Conservation (phyloP, 2,888 invertebrate species). For the Acholoe squamosa region DNA sequence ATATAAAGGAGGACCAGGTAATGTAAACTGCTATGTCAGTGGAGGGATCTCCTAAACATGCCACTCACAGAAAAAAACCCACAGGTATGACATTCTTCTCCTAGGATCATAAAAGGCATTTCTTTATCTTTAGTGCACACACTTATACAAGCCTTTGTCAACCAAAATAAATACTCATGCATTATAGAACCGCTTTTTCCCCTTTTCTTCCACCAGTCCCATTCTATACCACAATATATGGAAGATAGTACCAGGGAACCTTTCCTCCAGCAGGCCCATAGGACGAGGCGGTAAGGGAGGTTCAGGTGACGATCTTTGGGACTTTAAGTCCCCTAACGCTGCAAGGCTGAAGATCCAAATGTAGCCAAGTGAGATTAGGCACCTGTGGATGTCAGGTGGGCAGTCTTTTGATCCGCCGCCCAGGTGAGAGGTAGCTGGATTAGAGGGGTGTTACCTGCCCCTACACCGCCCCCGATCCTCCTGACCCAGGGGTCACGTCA, state of each 20-base stretch:
- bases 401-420: constrained; percentile 38
- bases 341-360: constrained; percentile 14
- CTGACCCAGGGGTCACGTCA: constrained; percentile 36
- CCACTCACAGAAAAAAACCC: not conserved
- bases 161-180: not conserved
- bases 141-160: not conserved
- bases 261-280: not conserved
- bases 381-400: constrained; percentile 58
- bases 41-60: no score
- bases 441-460: constrained; percentile 1
- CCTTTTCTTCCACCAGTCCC: not conserved
- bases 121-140: not conserved
- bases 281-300: not conserved
- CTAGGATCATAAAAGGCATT: not conserved
- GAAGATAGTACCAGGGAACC: not conserved
- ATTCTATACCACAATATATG: not conserved
- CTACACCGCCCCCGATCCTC: not conserved
- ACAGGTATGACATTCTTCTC: constrained; percentile 9
- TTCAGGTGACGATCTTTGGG: not conserved
- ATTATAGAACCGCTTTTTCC: not conserved
- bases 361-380: constrained; percentile 54
- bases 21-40: no score
- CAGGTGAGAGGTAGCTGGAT: constrained; percentile 50
- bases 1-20: no score
- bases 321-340: not conserved